A percentile compares a stretch with the other conserved stretches of the same genome.
phyloP scores from a whole-genome alignment of 35 echinoderm and acorn worm species.

The Apostichopus japonicus region DNA sequence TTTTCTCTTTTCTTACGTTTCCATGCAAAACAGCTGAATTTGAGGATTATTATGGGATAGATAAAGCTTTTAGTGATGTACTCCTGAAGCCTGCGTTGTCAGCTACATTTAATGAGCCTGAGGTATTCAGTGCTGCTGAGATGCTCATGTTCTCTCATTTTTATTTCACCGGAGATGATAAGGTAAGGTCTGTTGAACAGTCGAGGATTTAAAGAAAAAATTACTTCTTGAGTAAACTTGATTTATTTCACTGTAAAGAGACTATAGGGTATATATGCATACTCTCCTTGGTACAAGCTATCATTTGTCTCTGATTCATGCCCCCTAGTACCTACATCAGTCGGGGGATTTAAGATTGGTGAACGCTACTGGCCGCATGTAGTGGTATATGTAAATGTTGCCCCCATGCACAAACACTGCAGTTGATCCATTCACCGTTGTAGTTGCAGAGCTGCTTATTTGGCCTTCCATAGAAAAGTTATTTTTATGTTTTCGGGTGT shows the following conservation, averaged over 20 bases:
- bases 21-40: conserved; percentile 55
- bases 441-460: no score
- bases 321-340: no score
- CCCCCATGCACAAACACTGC: no score
- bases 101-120: conserved; percentile 44
- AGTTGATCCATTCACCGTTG: no score
- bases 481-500: no score
- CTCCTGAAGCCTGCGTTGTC: conserved; percentile 54
- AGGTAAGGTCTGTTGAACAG: conserved; percentile 19
- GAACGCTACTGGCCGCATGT: no score
- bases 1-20: neutral
- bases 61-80: conserved; percentile 48
- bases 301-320: no score
- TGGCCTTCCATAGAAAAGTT: no score
- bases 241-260: neutral
- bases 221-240: neutral
- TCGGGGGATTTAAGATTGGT: no score
- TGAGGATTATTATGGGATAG: conserved; percentile 34
- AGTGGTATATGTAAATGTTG: no score
- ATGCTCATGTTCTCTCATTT: conserved; percentile 45
- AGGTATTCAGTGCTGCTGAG: conserved; percentile 51
- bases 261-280: neutral
- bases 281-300: no score
- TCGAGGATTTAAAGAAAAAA: neutral
- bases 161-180: conserved; percentile 20